Evolutionary conservation across 1,140 invertebrate species (phyloP).

Genomic region (Babylonia areolata): DNA sequence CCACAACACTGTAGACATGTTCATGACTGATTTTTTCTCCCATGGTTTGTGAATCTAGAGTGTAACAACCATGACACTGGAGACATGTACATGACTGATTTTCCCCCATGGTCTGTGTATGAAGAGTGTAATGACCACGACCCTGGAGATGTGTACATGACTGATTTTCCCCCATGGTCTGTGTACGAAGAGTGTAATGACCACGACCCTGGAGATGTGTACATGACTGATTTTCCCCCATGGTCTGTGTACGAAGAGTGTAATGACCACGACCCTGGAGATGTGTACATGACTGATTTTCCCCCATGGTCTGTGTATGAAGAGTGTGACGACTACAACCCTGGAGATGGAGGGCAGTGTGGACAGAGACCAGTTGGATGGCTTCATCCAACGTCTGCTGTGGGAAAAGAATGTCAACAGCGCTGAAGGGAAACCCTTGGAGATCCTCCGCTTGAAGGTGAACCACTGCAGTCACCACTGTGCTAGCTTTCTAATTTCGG

Average conservation of each 20-base stretch:
- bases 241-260: conserved; percentile 52
- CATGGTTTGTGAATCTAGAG: no score
- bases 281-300: conserved; percentile 9
- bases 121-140: no score
- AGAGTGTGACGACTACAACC: conserved; percentile 68
- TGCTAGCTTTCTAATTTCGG: no score
- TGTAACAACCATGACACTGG: no score
- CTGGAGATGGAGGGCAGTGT: conserved; percentile 58
- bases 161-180: background rate
- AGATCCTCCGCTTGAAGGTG: conserved; percentile 60
- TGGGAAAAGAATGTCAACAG: conserved; percentile 68
- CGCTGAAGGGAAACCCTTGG: conserved; percentile 48
- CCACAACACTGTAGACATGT: no score
- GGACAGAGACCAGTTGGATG: conserved; percentile 53
- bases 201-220: background rate
- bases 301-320: conserved; percentile 23
- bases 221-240: background rate
- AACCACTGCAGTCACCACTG: background rate
- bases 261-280: conserved; percentile 66
- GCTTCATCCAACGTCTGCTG: conserved; percentile 65
- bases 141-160: background rate
- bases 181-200: no score
- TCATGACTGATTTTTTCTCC: no score
- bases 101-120: no score
- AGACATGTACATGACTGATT: no score